These are phyloP conservation scores for Bombus soroeensis DNA, from an alignment of 1,140 invertebrate species.

Conservation along the genomic window DNA sequence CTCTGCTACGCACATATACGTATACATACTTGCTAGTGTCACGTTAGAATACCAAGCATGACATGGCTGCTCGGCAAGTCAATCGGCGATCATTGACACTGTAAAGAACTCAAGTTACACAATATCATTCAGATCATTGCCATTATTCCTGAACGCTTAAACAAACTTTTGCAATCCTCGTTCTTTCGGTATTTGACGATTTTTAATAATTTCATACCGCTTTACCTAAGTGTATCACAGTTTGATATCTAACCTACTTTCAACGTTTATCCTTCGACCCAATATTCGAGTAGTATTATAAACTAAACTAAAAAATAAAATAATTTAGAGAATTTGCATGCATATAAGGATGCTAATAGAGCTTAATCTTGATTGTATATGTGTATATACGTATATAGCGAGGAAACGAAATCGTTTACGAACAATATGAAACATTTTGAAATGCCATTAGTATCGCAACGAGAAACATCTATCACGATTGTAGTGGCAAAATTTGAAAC, in stretches of 20 bases:
- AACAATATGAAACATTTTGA: not conserved
- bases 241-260: not conserved
- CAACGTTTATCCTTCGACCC: not conserved
- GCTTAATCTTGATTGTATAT: too few species aligned
- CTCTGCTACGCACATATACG: slow-evolving; percentile 38
- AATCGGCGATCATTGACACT: slow-evolving; percentile 23
- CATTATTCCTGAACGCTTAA: not conserved
- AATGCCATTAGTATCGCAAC: not conserved
- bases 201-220: too few species aligned
- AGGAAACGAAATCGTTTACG: not conserved
- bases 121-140: not conserved
- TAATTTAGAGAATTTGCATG: not conserved
- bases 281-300: not conserved
- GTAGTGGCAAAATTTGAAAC: not conserved
- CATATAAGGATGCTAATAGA: not conserved
- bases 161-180: too few species aligned
- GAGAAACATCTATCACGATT: not conserved
- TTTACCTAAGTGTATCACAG: not conserved
- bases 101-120: not conserved
- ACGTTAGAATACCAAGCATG: slow-evolving; percentile 61
- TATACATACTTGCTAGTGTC: slow-evolving; percentile 59
- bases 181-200: too few species aligned
- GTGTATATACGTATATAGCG: too few species aligned
- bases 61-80: not conserved
- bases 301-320: not conserved